These are phyloP conservation scores for Podabrus alpinus DNA, from an alignment of 2,888 invertebrate genomes.

Conservation along the genomic window DNA sequence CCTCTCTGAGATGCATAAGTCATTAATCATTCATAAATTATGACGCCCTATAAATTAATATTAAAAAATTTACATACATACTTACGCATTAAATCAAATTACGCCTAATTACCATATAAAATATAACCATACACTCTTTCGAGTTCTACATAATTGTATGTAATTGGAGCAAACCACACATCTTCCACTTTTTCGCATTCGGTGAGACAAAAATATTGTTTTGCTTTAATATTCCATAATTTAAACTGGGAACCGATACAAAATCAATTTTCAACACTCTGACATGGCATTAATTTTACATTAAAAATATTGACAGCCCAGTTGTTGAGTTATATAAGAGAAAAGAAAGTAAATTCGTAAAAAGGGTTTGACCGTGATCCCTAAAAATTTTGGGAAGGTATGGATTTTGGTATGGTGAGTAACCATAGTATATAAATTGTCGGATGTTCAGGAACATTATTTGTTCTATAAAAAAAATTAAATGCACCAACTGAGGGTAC, in stretches of 20 bases:
- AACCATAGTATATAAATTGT: too few species aligned
- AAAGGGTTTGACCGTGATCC: too few species aligned
- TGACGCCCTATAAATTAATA: slow-evolving; percentile 21
- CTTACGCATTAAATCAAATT: slow-evolving; percentile 13
- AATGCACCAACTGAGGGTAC: background rate
- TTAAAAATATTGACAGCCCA: background rate
- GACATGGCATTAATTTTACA: background rate
- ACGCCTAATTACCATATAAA: background rate
- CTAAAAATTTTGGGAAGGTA: too few species aligned
- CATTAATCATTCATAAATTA: slow-evolving; percentile 2
- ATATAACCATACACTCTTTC: background rate
- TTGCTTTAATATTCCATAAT: background rate
- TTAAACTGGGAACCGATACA: too few species aligned
- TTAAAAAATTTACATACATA: slow-evolving; percentile 16
- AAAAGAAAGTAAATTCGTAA: background rate
- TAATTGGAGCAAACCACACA: background rate
- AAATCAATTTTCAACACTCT: background rate
- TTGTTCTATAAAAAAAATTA: background rate
- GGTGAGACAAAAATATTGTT: background rate
- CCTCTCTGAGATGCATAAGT: slow-evolving; percentile 12
- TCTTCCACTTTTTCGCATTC: background rate
- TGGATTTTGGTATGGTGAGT: too few species aligned
- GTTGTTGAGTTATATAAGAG: background rate
- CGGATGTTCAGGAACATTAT: too few species aligned
- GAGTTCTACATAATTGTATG: background rate